These are phyloP conservation scores for Amaurobius ferox DNA, from an alignment of 2,888 invertebrate species.

Conservation along the genomic window DNA sequence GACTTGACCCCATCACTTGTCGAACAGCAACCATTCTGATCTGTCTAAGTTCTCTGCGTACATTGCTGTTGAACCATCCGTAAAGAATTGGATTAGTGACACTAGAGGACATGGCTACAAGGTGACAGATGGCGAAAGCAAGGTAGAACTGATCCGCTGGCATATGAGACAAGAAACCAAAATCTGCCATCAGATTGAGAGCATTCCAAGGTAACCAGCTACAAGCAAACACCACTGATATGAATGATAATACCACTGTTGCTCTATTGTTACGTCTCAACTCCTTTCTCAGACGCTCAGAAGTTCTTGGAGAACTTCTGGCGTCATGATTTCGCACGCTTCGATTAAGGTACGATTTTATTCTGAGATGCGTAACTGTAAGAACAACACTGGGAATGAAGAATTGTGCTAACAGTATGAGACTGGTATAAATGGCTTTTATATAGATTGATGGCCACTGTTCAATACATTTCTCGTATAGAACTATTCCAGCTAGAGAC, in stretches of 20 bases:
- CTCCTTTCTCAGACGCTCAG: constrained; percentile 62
- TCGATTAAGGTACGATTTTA: constrained; percentile 56
- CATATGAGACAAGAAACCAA: constrained; percentile 74
- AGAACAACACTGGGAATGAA: constrained; percentile 61
- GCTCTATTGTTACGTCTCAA: constrained; percentile 76
- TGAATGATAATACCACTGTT: constrained; percentile 79
- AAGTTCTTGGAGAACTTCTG: constrained; percentile 46
- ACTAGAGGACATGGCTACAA: constrained; percentile 81
- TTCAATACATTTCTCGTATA: constrained; percentile 70
- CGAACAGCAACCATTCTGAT: constrained; percentile 17
- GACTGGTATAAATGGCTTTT: constrained; percentile 51
- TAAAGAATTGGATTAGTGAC: constrained; percentile 82
- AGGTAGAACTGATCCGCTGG: constrained; percentile 76
- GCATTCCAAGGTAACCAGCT: constrained; percentile 82
- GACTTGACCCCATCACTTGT: constrained; percentile 20
- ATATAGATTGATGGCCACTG: constrained; percentile 62
- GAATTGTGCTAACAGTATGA: constrained; percentile 64
- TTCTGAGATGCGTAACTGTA: constrained; percentile 60
- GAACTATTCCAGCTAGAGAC: constrained; percentile 40
- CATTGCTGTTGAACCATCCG: constrained; percentile 82
- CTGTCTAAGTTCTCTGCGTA: constrained; percentile 79
- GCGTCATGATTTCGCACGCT: constrained; percentile 42
- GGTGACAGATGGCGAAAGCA: constrained; percentile 80
- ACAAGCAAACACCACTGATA: constrained; percentile 80
- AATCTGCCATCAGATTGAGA: constrained; percentile 79